Base-by-base conservation (phyloP, 2,888 invertebrate species). In the Idaea straminata region DNA sequence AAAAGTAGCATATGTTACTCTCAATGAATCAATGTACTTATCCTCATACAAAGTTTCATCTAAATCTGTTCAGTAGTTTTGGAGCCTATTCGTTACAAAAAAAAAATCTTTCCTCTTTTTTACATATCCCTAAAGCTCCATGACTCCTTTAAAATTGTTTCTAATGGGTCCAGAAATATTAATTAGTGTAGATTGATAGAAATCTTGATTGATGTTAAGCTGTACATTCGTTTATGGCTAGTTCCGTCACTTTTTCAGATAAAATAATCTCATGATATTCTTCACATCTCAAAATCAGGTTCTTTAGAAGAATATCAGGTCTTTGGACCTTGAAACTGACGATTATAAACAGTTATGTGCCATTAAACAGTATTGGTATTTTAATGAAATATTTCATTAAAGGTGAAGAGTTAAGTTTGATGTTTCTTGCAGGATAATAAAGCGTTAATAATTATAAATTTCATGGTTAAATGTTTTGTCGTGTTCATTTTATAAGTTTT, bases 361-460 rank as follows among this genome's bases (percentile, higher is more conserved):
- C 57, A 61, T 61, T 64, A 64, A 57, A 59, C 34, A 59, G 59
- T 64, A 57, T 61, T 61, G 35, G 60, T 64, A 61, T 64, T 61
- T 64, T 64, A 64, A 64, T 64, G 57, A 25, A 60, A 64, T 59
- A 25, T 16, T 34, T 59, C 34, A 59, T 47, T 36, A 47, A 47
- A 47, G 47, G 47, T 47, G 47, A 47, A 47, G 47, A 47, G 47
- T 47, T 13, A 47, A 47, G 10, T 47, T 47, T 47, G 10, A 47
- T 47, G 47, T 7, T 13, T 47, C 47, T 47, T 47, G 47, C 7
- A 13, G 47, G 7, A 13, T 7, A 47, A 13, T 47, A 13, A 13
- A 7, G 47, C 47, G 7, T 47, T 13, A 10, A 13, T 47, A 47
- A 47, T 47, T 47, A 47, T 47, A 47, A 47, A 13, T 47, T 47